Base-by-base conservation (phyloP, 2,797 vertebrate genomes). In the Myotis findleyi region DNA sequence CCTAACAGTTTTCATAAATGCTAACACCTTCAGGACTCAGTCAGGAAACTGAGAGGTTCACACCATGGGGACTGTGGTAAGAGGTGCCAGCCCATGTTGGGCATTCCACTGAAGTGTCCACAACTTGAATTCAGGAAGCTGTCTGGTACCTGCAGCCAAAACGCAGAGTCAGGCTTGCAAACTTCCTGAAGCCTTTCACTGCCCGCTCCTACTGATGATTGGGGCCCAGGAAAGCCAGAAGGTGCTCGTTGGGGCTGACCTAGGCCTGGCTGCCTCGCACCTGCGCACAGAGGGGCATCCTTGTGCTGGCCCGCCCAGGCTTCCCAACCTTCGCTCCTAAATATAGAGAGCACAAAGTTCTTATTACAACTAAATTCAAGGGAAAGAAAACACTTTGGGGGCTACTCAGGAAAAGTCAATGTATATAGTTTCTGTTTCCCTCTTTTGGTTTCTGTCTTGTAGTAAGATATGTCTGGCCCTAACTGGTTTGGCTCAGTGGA, bases 361-460 rank as follows among this genome's bases (percentile, higher is more conserved):
- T 79, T 76, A 62, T 59, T 41, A 73, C 47, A 30, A 86, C 23
- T 44, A 7, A 75, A 82, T 51, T 59, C 44, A 36, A 81, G 64
- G 68, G 57, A 21, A 38, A 93, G 51, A 93, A 82, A 92, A 59
- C 20, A 13, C 13, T 38, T n/a, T 21, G 14, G 30, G 53, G 8
- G 38, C 82, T 82, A 83, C 47, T 88, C 11, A 21, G 59, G 55
- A 68, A 86, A 89, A 89, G 64, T 16, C 90, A 94, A 53, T 72
- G 62, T 8, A 27, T 18, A 10, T 5, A 59, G 71, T 38, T 21
- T 69, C 55, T n/a, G 25, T n/a, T 36, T 4, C 4, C 17, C n/a
- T 36, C 49, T 64, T 73, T 41, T 94, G 72, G 3, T 87, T 94
- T 93, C 27, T 87, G 47, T 93, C 73, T 75, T 20, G n/a, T 73